Base-by-base conservation (phyloP, 1,140 invertebrate genomes). In the Sitodiplosis mosellana region DNA sequence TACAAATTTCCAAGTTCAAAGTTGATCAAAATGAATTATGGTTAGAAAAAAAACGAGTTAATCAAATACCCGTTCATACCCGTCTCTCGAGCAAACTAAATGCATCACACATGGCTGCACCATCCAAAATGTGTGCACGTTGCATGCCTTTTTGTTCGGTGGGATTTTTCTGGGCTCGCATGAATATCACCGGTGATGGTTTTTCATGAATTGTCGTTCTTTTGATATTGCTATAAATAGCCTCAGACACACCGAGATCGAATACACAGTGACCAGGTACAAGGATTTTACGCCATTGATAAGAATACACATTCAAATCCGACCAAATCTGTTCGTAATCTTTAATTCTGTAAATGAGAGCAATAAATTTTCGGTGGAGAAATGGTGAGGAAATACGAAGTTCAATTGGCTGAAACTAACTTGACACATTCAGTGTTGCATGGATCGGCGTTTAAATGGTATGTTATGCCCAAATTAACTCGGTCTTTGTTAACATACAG, bases 41-140 rank as follows among this genome's bases (percentile, higher is more conserved):
- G 19, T 41, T 41, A 37, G 40, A 34, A 47, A 12, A 19, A 42
- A 45, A 42, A 51, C 10, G 19, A n/a, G n/a, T n/a, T n/a, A n/a
- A n/a, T n/a, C n/a, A n/a, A n/a, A n/a, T n/a, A n/a, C n/a, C n/a
- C 8, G n/a, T 20, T 53, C 47, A 55, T 57, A 80, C 72, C 57
- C 70, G 68, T 21, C 77, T 68, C 64, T 96, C 87, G 49, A 98
- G 67, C 69, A 90, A 92, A 33, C 79, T 74, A 43, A 96, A 73
- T 52, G 88, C 86, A 57, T 94, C 84, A 59, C 89, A 91, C 62
- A 97, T 76, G 1, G 91, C 91, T 1, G 88, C 87, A 14, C 83
- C 88, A 59, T 90, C 87, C 47, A 77, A 66, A 10, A 88, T 61
- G 64, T 95, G 87, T 3, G 91, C 84, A 45, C 70, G 75, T 53